Percentiles rank a stretch among this genome's conserved stretches.
Conservation (phyloP, 2,113 vertebrate species). For the Macquaria australasica region DNA sequence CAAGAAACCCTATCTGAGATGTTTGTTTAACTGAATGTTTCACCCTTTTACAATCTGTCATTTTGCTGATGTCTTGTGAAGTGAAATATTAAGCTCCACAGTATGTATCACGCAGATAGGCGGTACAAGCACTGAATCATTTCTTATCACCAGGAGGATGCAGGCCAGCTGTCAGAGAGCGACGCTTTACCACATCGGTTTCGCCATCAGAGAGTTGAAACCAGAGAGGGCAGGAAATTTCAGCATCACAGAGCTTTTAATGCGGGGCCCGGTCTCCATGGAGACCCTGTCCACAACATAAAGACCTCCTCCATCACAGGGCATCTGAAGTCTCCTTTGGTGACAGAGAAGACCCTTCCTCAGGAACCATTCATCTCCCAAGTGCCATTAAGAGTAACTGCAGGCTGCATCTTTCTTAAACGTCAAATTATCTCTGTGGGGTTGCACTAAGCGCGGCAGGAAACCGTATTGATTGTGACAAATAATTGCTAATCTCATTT, state of each 20-base stretch:
- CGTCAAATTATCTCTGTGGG: slow-evolving; percentile 6
- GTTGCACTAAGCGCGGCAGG: not conserved
- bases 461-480: not conserved
- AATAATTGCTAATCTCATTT: not conserved
- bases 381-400: slow-evolving; percentile 83
- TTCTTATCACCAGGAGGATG: slow-evolving; percentile 71
- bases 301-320: slow-evolving; percentile 46
- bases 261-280: slow-evolving; percentile 49
- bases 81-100: not conserved
- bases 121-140: slow-evolving; percentile 26
- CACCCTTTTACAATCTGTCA: not conserved
- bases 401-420: not conserved
- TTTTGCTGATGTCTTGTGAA: not conserved
- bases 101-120: not conserved
- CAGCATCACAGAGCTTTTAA: slow-evolving; percentile 59
- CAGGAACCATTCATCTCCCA: slow-evolving; percentile 69
- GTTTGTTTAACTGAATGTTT: not conserved
- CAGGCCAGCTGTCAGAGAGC: slow-evolving; percentile 75
- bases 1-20: not conserved
- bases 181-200: slow-evolving; percentile 28
- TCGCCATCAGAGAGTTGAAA: slow-evolving; percentile 58
- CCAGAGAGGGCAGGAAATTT: slow-evolving; percentile 74
- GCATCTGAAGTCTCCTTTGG: slow-evolving; percentile 29
- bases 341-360: slow-evolving; percentile 36
- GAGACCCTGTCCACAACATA: slow-evolving; percentile 39